A percentile compares a stretch with the other conserved stretches of the same genome.
Conservation (phyloP, 2,888 invertebrate genomes). For the Eugnorisma glareosa region DNA sequence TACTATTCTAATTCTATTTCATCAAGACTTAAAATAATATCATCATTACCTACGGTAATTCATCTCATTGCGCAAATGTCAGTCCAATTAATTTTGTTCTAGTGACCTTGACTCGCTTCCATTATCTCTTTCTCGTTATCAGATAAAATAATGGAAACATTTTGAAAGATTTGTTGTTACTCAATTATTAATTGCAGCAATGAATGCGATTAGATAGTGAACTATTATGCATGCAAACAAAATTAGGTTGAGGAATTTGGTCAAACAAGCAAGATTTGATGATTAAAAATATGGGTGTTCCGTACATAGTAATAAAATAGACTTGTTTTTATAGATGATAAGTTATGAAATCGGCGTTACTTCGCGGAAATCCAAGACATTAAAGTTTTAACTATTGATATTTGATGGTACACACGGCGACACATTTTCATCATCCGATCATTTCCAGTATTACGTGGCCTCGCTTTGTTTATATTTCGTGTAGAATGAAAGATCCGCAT, state of each 20-base stretch:
- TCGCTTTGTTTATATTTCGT: too few relatives aligned
- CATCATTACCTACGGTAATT: background rate
- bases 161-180: constrained; percentile 47
- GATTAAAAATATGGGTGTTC: constrained; percentile 12
- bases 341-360: too few relatives aligned
- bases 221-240: constrained; percentile 47
- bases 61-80: constrained; percentile 34
- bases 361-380: too few relatives aligned
- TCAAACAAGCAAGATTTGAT: constrained; percentile 27
- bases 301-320: background rate
- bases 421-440: too few relatives aligned
- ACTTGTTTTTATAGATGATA: background rate
- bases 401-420: too few relatives aligned
- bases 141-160: constrained; percentile 43
- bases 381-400: too few relatives aligned
- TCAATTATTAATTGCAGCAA: constrained; percentile 40
- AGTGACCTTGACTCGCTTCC: constrained; percentile 47
- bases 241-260: constrained; percentile 44
- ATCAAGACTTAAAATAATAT: background rate
- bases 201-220: constrained; percentile 47
- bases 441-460: too few relatives aligned
- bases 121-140: constrained; percentile 33
- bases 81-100: constrained; percentile 10
- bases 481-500: too few relatives aligned
- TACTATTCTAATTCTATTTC: background rate